Conservation (phyloP, 2,888 invertebrate species). For the Horisme vitalbata region DNA sequence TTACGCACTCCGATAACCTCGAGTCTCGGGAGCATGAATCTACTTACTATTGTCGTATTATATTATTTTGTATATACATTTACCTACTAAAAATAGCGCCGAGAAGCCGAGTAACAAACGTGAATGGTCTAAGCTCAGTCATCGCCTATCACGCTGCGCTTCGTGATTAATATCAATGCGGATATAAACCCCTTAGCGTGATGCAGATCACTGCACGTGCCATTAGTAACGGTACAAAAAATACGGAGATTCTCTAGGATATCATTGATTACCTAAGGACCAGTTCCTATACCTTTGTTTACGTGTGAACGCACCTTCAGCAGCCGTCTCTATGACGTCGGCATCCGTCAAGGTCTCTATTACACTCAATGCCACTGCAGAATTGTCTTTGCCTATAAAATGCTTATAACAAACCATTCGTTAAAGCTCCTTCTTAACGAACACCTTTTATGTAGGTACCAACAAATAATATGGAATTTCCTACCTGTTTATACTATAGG, state of each 20-base stretch:
- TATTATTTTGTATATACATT: too few relatives aligned
- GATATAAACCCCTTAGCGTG: conserved; percentile 32
- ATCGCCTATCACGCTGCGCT: conserved; percentile 8
- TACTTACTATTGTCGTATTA: too few relatives aligned
- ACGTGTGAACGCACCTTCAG: conserved; percentile 59
- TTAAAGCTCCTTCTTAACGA: too few relatives aligned
- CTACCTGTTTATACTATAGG: conserved; percentile 46
- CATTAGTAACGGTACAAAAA: conserved; percentile 39
- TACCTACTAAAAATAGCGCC: too few relatives aligned
- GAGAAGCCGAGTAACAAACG: background rate
- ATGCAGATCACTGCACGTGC: conserved; percentile 42
- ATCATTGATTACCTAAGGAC: conserved; percentile 47
- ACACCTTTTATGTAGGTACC: too few relatives aligned
- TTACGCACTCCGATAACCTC: too few relatives aligned
- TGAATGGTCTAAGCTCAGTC: conserved; percentile 3
- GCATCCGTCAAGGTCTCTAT: conserved; percentile 53
- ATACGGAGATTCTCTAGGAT: conserved; percentile 66
- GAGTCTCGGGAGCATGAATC: too few relatives aligned
- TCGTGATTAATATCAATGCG: conserved; percentile 34
- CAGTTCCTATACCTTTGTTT: conserved; percentile 54
- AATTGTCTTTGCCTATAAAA: conserved; percentile 18
- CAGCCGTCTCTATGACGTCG: conserved; percentile 43
- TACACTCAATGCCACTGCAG: conserved; percentile 50
- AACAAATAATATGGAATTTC: conserved; percentile 48
- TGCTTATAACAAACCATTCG: background rate